Percentiles rank a stretch among this genome's conserved stretches.
Conservation (phyloP, 2,888 invertebrate genomes). For the Athrips mouffetella region DNA sequence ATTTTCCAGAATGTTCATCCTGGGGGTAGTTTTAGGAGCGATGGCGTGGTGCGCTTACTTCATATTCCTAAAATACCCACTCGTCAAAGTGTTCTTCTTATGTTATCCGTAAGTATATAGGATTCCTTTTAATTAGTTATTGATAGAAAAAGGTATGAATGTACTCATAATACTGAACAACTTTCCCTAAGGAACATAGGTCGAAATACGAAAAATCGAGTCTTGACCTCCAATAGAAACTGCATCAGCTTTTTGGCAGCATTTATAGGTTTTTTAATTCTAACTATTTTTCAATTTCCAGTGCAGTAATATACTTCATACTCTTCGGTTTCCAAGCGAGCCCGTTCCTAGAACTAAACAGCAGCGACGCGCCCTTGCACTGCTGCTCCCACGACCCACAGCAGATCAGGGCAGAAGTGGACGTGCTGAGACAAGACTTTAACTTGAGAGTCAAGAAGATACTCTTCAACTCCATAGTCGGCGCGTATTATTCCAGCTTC, state of each 20-base stretch:
- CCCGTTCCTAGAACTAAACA: constrained; percentile 84
- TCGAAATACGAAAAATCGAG: no score
- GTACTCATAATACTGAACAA: no score
- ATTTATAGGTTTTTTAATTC: not conserved
- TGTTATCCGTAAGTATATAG: constrained; percentile 90
- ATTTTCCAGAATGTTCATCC: constrained; percentile 77
- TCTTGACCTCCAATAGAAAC: no score
- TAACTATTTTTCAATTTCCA: no score
- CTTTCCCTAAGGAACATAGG: no score
- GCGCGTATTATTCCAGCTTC: constrained; percentile 92
- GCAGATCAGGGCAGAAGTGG: constrained; percentile 90
- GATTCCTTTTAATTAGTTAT: not conserved
- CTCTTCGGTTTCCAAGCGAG: constrained; percentile 88
- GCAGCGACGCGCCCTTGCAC: constrained; percentile 80
- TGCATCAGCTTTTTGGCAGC: not conserved
- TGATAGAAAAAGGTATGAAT: no score
- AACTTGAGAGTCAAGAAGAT: constrained; percentile 93
- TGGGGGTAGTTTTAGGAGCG: constrained; percentile 78
- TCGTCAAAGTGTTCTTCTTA: constrained; percentile 89
- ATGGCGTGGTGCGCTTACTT: constrained; percentile 84
- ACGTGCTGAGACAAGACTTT: constrained; percentile 90
- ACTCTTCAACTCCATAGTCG: constrained; percentile 88
- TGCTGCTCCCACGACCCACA: constrained; percentile 85
- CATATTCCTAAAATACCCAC: constrained; percentile 85
- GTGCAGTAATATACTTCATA: constrained; percentile 86